Evolutionary conservation across 2,797 vertebrate genomes (phyloP), one percentile per base, ranked within the genome.

Genomic region (Sebastes hubbsi): DNA sequence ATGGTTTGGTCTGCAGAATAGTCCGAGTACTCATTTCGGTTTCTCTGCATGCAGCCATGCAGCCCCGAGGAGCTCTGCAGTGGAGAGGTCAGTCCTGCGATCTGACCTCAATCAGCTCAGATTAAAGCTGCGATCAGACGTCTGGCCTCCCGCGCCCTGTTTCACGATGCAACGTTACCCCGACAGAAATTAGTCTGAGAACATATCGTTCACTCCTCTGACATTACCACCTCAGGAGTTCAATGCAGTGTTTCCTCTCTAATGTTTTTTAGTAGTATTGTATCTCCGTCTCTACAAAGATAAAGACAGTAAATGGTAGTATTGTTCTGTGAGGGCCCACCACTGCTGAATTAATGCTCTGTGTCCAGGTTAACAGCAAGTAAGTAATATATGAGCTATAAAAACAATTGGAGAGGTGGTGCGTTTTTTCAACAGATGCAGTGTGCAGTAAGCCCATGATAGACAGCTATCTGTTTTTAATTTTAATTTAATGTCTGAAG

Each of bases 91-190:
- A 90, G 77, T 86, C 72, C 85, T 81, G 85, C 75, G 75, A 86
- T 85, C 90, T 92, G 93, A 94, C 91, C 93, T 91, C 93, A 95
- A 95, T 94, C 92, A 93, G 78, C 83, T 89, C 78, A 87, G 91
- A 94, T 93, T 92, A 93, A 91, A 88, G 90, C 81, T 80, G 73
- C 72, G 85, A 89, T 94, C 89, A 75, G 77, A 82, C 25, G 56
- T 80, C 62, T 76, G 66, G 59, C 66, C 84, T 78, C 78, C 25
- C 2, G 38, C 29, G 38, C 66, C 76, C 87, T 49, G 70, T 68
- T 80, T 84, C 42, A 2, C 59, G 5, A 82, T 72, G 75, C 76
- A 79, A 34, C 25, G 54, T 70, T 76, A 32, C 76, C n/a, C 60
- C 38, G 2, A 80, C 69, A 82, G 52, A 87, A 88, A 83, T 89